Conservation (phyloP, 2,113 vertebrate species). For the Thinocorus orbignyianus region DNA sequence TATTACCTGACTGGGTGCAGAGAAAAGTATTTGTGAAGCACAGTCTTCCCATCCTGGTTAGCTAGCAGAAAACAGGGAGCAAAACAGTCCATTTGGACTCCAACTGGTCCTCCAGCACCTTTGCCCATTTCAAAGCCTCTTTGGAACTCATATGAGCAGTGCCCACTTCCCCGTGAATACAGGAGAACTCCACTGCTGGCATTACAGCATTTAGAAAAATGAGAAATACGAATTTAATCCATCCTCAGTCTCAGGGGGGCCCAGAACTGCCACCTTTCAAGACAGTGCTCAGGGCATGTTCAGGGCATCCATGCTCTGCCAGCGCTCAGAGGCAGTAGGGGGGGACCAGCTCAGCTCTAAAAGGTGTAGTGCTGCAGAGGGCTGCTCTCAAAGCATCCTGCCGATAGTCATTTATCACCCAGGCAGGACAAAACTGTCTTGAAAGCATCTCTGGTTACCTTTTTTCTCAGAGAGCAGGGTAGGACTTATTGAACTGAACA, state of each 20-base stretch:
- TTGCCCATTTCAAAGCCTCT: not conserved
- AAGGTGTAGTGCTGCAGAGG: fast-evolving
- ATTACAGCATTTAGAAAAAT: not conserved
- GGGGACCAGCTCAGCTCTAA: not conserved
- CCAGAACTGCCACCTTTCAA: not conserved
- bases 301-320: not conserved
- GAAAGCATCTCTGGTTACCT: not conserved
- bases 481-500: not conserved
- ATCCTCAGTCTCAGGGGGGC: fast-evolving
- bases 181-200: fast-evolving
- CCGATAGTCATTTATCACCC: not conserved
- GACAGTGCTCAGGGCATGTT: not conserved
- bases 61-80: not conserved
- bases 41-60: fast-evolving
- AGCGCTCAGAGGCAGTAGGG: not conserved
- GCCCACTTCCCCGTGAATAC: fast-evolving
- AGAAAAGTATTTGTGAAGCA: not conserved
- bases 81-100: not conserved
- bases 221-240: not conserved
- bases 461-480: not conserved
- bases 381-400: not conserved
- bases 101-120: not conserved
- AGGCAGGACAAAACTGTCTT: not conserved
- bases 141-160: fast-evolving
- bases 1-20: no score